Evolutionary conservation across 2,797 vertebrate genomes (phyloP).

Genomic region (Varecia variegata): DNA sequence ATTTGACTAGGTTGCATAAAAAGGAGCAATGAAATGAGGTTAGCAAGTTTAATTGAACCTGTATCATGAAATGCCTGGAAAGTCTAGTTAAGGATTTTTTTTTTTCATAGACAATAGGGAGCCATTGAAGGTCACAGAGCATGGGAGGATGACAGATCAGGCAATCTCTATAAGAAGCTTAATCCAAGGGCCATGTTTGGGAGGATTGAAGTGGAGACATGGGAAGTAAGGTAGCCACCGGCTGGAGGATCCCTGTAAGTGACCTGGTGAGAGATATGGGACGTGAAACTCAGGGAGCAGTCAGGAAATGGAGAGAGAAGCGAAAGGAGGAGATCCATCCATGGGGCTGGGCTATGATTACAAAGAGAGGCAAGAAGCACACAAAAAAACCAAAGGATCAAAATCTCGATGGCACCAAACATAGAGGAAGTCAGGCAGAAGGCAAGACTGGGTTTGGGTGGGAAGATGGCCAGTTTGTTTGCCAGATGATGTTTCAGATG

Average conservation of each 20-base stretch:
- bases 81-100: not conserved
- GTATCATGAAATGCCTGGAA: not conserved
- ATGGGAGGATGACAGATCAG: not conserved
- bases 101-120: not conserved
- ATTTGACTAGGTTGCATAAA: not conserved
- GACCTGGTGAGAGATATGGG: not conserved
- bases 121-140: not conserved
- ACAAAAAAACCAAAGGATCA: not conserved
- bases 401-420: not conserved
- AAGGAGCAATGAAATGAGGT: not conserved
- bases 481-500: rapidly evolving
- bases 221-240: rapidly evolving
- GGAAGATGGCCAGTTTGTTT: not conserved
- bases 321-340: not conserved
- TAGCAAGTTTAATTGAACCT: not conserved
- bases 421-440: not conserved
- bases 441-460: not conserved
- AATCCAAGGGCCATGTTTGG: not conserved
- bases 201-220: not conserved
- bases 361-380: not conserved
- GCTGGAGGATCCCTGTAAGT: not conserved
- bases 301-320: not conserved
- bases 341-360: not conserved
- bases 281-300: not conserved
- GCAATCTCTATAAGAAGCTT: not conserved